These are phyloP conservation scores for Cephus spinipes DNA, from an alignment of 2,888 invertebrate species.

Conservation along the genomic window DNA sequence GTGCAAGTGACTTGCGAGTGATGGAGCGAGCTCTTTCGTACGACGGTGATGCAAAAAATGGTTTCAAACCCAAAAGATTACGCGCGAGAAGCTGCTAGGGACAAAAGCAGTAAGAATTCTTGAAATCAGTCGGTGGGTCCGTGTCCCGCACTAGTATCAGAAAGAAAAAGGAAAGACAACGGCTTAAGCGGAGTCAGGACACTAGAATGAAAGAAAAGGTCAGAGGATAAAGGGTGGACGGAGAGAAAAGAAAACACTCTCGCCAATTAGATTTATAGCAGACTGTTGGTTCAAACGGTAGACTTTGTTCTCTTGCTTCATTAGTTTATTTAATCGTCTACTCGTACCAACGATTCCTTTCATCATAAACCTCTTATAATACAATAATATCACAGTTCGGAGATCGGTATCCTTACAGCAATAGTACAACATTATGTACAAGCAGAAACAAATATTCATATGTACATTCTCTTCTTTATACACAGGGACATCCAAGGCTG, in stretches of 20 bases:
- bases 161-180: background rate
- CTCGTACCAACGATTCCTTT: conserved; percentile 49
- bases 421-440: conserved; percentile 45
- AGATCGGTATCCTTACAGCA: conserved; percentile 60
- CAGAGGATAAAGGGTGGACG: background rate
- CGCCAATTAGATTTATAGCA: background rate
- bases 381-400: conserved; percentile 66
- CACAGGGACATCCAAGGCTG: background rate
- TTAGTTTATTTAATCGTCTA: conserved; percentile 7
- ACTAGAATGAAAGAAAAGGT: background rate
- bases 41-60: background rate
- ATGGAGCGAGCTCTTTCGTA: background rate
- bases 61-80: conserved; percentile 11
- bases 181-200: no score
- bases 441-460: conserved; percentile 29
- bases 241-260: background rate
- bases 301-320: background rate
- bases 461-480: conserved; percentile 14
- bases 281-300: background rate
- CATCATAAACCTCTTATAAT: conserved; percentile 59
- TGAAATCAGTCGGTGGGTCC: background rate
- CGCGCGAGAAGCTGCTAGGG: background rate
- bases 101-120: background rate
- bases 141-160: background rate
- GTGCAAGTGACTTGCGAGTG: background rate